Base-by-base conservation (phyloP, 1,140 invertebrate genomes). In the Conus betulinus region DNA sequence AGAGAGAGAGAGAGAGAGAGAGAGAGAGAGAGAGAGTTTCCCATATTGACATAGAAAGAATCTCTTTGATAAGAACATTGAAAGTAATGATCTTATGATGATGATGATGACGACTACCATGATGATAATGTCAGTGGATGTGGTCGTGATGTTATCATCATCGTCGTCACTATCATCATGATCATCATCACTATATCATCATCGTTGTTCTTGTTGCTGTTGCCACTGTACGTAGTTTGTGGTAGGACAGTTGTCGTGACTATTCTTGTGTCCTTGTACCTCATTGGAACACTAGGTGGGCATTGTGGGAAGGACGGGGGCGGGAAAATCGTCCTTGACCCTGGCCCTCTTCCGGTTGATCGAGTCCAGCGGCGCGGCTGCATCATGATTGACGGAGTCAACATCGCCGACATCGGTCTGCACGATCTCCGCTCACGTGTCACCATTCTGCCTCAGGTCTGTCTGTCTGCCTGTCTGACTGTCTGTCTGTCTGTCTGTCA, bases 241-340 rank as follows among this genome's bases (percentile, higher is more conserved):
- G 15, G 1, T 20, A 39, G 85, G 23, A 92, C 92, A 55, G 92
- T 94, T 97, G 96, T 96, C 89, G 93, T 93, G 6, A 27, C 15
- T 13, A 51, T 17, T 51, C 39, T 51, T 15, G 52, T 23, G 82
- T 39, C 5, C 1, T 15, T 23, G 60, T 67, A 67, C 60, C 60
- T 67, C 60, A 1, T 67, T n/a, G n/a, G n/a, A n/a, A n/a, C n/a
- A n/a, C n/a, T 23, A 88, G 87, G 63, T 88, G 39, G 87, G 87
- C 11, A 86, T 88, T 57, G 89, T 88, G 55, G 87, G 89, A 13
- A 85, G 89, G 52, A 90, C 89, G 78, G 89, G 89, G 55, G 89
- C 89, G 27, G 89, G 89, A n/a, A 90, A 90, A 55, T 90, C 89
- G 52, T 90, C 89, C 39, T 76, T 90, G 82, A 88, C 87, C 17